Evolutionary conservation across 53 echinoderm and acorn worm genomes (phyloP), one percentile per base, ranked within the genome.

Genomic region (Glandiceps talaboti): DNA sequence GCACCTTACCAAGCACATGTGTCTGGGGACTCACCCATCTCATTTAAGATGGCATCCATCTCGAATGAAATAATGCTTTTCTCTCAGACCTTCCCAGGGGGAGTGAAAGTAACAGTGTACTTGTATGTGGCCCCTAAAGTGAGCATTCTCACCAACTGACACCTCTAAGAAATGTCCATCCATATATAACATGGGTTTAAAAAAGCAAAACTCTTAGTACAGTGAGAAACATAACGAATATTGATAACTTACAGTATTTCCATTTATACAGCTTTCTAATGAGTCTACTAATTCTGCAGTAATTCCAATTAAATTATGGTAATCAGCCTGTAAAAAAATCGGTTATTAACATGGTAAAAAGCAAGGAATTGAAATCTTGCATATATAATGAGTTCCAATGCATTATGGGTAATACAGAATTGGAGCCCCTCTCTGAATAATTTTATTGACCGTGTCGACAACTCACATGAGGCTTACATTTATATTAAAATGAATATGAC

Each of bases 221-320:
- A 6, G 20, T 45, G 64, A 20, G 64, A 45, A 45, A 20, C 64
- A 45, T 12, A 45, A 12, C 20, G 6, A 6, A 45, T 72, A 73
- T 28, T 30, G 14, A 29, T 31, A 1, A 27, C 89, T 91, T 85
- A 87, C 94, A 89, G 86, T 86, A 10, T 93, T 91, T 14, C 96
- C 96, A 75, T 87, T 96, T 76, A 97, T 97, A 33, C 97, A 93
- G 77, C 86, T 93, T 78, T 97, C 97, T 33, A 97, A 76, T 32
- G 97, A 89, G 83, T 97, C 97, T 14, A 97, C 97, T 25, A 97
- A 86, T 45, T 97, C 97, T 26, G 97, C 97, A 30, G 97, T 97
- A 27, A 97, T 97, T 29, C 97, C 97, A 77, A 97, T 96, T 33
- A 97, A 81, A 64, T 97, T 97, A 82, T 97, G 97, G 33, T 95